Evolutionary conservation across 2,113 vertebrate genomes (phyloP).

Genomic region (Albula glossodonta): DNA sequence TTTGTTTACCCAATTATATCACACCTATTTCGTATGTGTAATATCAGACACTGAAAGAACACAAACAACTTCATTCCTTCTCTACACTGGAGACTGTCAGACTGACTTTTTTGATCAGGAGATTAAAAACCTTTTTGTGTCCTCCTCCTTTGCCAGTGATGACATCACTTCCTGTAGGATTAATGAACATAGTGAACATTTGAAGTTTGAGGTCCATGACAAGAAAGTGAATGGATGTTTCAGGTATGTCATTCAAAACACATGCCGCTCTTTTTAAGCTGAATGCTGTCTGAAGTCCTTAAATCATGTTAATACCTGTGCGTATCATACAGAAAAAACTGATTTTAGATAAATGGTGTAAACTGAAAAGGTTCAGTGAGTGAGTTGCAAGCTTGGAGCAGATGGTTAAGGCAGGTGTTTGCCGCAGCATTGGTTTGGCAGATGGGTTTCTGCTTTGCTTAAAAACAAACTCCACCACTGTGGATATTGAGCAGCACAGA

Average conservation of each 20-base stretch:
- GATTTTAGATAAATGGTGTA: background rate
- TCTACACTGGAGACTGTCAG: background rate
- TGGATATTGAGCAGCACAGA: constrained; percentile 8
- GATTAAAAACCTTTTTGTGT: background rate
- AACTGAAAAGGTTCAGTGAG: background rate
- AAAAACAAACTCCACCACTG: background rate
- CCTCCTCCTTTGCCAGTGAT: background rate
- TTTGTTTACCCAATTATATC: background rate
- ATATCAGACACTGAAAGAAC: background rate
- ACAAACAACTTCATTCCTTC: background rate
- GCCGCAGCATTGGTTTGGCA: background rate
- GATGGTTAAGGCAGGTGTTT: background rate
- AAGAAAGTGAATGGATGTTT: background rate
- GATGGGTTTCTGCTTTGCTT: background rate
- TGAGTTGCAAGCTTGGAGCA: background rate
- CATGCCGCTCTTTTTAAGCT: no score
- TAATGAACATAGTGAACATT: background rate
- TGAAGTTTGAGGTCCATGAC: background rate
- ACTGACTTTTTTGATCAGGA: background rate
- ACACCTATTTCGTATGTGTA: background rate
- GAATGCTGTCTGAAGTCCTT: no score
- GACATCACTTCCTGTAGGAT: background rate
- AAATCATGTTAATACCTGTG: no score
- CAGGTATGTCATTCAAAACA: no score
- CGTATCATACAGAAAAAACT: background rate